Evolutionary conservation across 2,888 invertebrate genomes (phyloP).

Genomic region (Ornithoptera alexandrae): DNA sequence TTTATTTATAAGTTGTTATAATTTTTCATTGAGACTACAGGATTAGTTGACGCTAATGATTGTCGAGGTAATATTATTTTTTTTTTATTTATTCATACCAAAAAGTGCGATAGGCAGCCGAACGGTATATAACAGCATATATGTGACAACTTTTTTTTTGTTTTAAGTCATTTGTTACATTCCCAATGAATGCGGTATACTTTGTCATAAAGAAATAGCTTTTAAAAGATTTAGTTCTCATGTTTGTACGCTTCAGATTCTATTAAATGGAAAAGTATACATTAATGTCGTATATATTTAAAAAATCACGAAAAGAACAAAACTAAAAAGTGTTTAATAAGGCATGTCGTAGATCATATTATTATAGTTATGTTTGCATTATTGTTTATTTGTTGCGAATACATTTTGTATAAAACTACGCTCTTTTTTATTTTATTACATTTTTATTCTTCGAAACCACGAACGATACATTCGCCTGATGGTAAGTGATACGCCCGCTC

Average conservation of each 20-base stretch:
- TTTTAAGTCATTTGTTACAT: background rate
- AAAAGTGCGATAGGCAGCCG: background rate
- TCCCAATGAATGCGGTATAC: background rate
- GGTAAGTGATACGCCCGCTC: too few species aligned
- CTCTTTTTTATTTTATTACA: background rate
- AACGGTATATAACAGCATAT: background rate
- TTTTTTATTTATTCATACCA: background rate
- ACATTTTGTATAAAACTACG: constrained; percentile 43
- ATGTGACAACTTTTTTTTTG: background rate
- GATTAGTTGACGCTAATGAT: background rate
- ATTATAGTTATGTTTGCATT: constrained; percentile 38
- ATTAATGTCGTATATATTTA: background rate
- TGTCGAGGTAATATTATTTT: background rate
- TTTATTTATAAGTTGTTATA: background rate
- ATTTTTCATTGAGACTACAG: background rate
- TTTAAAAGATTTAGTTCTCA: background rate
- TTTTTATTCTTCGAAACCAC: too few species aligned
- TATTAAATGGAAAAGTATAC: background rate
- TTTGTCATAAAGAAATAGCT: background rate
- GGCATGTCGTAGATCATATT: background rate
- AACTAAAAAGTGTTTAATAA: background rate
- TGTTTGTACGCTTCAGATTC: background rate
- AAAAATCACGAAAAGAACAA: background rate
- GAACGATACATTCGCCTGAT: too few species aligned
- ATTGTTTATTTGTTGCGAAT: constrained; percentile 47